Evolutionary conservation across 2,113 vertebrate species (phyloP).

Genomic region (Nerophis lumbriciformis): DNA sequence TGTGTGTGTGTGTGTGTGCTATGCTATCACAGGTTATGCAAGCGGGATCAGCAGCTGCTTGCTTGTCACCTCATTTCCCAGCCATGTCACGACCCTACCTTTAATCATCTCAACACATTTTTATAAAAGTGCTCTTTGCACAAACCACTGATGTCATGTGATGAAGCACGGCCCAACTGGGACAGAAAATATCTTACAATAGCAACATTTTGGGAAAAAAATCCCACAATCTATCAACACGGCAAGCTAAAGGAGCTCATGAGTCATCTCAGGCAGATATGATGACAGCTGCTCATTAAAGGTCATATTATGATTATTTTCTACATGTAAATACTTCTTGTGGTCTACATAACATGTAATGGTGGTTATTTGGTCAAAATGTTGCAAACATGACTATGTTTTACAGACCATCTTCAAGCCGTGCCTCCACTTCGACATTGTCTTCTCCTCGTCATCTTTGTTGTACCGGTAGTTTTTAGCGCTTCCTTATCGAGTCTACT

Average conservation of each 20-base stretch:
- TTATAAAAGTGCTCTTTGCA: constrained; percentile 3
- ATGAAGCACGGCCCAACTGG: background rate
- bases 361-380: too few species aligned
- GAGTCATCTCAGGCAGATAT: background rate
- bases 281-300: background rate
- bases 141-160: constrained; percentile 20
- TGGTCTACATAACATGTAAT: too few species aligned
- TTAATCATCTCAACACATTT: constrained; percentile 31
- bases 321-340: too few species aligned
- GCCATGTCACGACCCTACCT: constrained; percentile 30
- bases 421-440: too few species aligned
- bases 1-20: background rate
- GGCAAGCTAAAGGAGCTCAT: background rate
- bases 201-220: background rate
- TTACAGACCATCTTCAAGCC: too few species aligned
- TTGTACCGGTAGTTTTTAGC: too few species aligned
- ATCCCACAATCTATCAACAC: background rate
- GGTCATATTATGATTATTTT: too few species aligned
- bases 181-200: constrained; percentile 5
- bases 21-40: constrained; percentile 44
- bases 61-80: constrained; percentile 44
- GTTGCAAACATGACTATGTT: too few species aligned
- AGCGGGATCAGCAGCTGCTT: constrained; percentile 45
- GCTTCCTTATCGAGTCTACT: too few species aligned
- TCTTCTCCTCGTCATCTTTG: too few species aligned